Evolutionary conservation across 2,888 invertebrate species (phyloP).

Genomic region (Drosophila maculinotata): DNA sequence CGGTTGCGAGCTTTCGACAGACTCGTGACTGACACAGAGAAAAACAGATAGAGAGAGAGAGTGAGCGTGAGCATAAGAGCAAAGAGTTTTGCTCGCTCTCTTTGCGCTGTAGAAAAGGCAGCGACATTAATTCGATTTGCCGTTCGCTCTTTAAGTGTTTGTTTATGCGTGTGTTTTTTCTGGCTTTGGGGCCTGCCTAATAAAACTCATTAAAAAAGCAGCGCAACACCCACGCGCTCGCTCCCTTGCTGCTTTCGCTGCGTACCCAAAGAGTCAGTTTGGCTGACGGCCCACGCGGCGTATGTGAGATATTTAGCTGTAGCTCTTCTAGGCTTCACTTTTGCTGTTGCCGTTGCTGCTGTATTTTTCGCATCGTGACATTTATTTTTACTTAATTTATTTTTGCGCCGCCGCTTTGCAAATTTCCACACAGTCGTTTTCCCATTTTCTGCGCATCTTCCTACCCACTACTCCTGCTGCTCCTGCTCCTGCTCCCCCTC

Average conservation of each 20-base stretch:
- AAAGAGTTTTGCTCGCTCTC: constrained; percentile 29
- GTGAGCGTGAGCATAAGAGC: constrained; percentile 11
- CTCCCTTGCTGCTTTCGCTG: neutral
- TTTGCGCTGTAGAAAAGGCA: constrained; percentile 39
- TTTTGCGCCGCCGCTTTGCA: constrained; percentile 75
- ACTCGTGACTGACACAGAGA: constrained; percentile 48
- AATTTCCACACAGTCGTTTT: constrained; percentile 62
- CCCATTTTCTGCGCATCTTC: constrained; percentile 47
- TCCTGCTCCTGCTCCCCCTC: constrained; percentile 2
- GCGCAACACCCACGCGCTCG: constrained; percentile 42
- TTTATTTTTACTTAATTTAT: constrained; percentile 83
- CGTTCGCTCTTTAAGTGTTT: constrained; percentile 75
- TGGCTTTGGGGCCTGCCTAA: constrained; percentile 58
- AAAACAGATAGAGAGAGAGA: constrained; percentile 2
- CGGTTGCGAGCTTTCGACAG: constrained; percentile 69
- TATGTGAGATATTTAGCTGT: constrained; percentile 60
- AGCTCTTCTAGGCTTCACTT: constrained; percentile 18
- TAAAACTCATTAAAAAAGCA: constrained; percentile 79
- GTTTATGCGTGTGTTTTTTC: constrained; percentile 67
- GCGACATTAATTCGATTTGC: constrained; percentile 69
- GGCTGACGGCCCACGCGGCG: constrained; percentile 52
- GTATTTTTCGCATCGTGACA: constrained; percentile 63
- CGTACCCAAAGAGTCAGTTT: constrained; percentile 11
- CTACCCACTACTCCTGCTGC: constrained; percentile 4
- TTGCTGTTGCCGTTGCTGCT: constrained; percentile 26